These are phyloP conservation scores for Porites lobata DNA, from an alignment of 92 coral and sea anemone genomes.

Conservation along the genomic window DNA sequence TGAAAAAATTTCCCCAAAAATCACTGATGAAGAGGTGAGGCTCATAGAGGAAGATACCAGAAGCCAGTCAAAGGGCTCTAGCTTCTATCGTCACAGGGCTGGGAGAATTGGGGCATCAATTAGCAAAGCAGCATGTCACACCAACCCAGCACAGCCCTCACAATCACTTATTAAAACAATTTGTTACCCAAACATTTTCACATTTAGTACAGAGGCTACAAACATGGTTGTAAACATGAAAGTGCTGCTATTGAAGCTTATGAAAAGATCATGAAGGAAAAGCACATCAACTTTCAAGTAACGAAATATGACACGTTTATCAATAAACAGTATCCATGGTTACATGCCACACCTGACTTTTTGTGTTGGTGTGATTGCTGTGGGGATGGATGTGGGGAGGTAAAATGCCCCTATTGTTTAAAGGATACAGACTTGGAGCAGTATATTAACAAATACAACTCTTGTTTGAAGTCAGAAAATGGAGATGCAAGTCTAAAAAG, in stretches of 20 bases:
- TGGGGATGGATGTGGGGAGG: constrained; percentile 49
- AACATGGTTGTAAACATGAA: constrained; percentile 61
- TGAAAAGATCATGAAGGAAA: constrained; percentile 53
- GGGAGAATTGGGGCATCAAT: constrained; percentile 83
- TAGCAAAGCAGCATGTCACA: constrained; percentile 71
- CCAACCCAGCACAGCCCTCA: constrained; percentile 74
- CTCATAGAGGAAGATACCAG: constrained; percentile 69
- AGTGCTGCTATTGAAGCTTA: constrained; percentile 55
- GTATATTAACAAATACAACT: constrained; percentile 26
- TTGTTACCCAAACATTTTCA: constrained; percentile 66
- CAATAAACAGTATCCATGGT: constrained; percentile 24
- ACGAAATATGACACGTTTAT: constrained; percentile 25
- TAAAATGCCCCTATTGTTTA: constrained; percentile 46
- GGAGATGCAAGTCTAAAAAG: constrained; percentile 40
- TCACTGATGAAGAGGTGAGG: constrained; percentile 58
- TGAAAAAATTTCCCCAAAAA: constrained; percentile 41
- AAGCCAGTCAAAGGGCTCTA: constrained; percentile 55
- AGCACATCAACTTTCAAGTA: constrained; percentile 46
- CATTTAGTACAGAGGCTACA: constrained; percentile 48
- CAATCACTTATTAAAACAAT: constrained; percentile 69
- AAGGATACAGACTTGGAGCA: constrained; percentile 37
- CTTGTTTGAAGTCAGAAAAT: constrained; percentile 54
- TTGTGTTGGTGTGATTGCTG: constrained; percentile 35
- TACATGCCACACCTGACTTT: constrained; percentile 55
- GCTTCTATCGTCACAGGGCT: constrained; percentile 76